Conservation (phyloP, 2,113 vertebrate genomes). For the Alligator sinensis region DNA sequence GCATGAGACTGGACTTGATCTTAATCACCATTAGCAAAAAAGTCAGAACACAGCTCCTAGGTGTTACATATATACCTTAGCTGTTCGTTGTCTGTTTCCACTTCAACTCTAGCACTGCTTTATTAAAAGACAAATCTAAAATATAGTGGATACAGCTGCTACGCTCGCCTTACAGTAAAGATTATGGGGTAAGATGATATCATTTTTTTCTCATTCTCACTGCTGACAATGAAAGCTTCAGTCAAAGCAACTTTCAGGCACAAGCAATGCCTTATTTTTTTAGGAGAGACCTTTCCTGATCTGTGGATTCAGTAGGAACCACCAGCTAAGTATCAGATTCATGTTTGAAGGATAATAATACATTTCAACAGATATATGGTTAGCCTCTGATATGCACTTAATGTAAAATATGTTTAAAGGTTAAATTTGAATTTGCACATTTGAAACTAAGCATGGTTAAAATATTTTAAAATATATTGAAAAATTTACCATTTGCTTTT, state of each 20-base stretch:
- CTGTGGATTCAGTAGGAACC: background rate
- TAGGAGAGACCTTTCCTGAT: background rate
- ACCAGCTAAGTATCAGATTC: background rate
- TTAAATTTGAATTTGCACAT: background rate
- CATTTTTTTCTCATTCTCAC: background rate
- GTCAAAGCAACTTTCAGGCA: background rate
- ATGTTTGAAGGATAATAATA: background rate
- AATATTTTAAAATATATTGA: background rate
- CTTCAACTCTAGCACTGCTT: background rate
- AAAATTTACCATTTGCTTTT: conserved; percentile 14
- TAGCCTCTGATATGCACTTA: background rate
- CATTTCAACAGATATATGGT: background rate
- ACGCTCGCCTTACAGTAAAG: background rate
- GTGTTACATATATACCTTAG: background rate
- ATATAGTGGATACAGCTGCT: background rate
- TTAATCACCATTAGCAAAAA: background rate
- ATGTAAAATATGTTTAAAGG: background rate
- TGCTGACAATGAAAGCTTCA: background rate
- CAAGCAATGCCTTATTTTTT: background rate
- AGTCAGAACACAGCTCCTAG: background rate
- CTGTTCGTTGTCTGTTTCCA: background rate
- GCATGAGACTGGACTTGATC: background rate
- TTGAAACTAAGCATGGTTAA: background rate
- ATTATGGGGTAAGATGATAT: background rate
- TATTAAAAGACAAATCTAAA: background rate